Conservation (phyloP, 2,797 vertebrate species). For the Chiroxiphia lanceolata region DNA sequence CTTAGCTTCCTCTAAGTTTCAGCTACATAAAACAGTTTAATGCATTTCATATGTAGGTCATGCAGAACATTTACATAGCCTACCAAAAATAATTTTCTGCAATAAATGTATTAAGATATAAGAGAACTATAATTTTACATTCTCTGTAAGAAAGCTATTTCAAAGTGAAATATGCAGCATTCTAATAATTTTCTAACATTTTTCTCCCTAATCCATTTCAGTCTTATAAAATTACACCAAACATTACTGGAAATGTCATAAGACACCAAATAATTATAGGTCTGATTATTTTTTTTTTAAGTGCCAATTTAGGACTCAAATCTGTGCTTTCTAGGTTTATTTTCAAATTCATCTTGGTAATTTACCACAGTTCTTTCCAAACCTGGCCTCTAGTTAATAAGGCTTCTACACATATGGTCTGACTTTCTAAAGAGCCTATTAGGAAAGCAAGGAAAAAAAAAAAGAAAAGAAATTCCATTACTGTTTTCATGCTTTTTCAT, state of each 20-base stretch:
- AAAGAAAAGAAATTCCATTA: constrained; percentile 49
- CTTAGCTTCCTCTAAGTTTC: constrained; percentile 1
- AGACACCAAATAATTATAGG: neutral
- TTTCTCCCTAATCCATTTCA: neutral
- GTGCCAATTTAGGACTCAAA: neutral
- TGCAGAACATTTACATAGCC: constrained; percentile 15
- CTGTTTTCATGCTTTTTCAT: constrained; percentile 57
- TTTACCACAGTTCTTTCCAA: constrained; percentile 24
- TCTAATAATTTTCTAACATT: neutral
- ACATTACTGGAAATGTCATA: neutral
- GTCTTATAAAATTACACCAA: neutral
- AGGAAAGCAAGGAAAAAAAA: neutral
- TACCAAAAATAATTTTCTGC: constrained; percentile 24
- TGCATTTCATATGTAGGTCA: constrained; percentile 25
- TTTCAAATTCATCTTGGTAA: constrained; percentile 18
- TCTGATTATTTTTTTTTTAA: neutral
- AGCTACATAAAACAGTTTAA: neutral
- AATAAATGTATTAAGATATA: neutral
- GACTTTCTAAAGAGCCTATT: constrained; percentile 55
- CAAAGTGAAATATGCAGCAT: neutral
- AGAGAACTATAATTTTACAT: too few relatives aligned
- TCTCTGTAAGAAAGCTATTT: neutral
- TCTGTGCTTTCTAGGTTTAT: constrained; percentile 15
- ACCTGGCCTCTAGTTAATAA: constrained; percentile 40
- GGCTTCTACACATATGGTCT: constrained; percentile 48